phyloP scores from a whole-genome alignment of 1,140 invertebrate species.

The Bombus waltoni region DNA sequence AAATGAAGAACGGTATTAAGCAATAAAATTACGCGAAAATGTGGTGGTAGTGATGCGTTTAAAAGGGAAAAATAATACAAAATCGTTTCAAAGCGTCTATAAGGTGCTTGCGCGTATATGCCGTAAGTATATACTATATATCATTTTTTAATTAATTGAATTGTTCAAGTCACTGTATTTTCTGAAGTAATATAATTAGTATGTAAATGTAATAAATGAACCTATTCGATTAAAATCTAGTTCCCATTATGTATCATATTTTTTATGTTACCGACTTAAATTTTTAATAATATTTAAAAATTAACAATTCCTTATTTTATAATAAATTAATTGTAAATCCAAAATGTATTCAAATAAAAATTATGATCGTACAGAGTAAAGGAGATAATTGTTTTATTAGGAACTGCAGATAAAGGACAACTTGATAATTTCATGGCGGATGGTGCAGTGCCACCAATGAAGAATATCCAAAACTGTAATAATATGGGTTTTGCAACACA shows the following conservation, averaged over 20 bases:
- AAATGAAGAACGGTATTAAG: slow-evolving; percentile 22
- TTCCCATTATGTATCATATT: neutral
- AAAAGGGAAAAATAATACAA: slow-evolving; percentile 80
- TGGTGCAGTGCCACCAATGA: slow-evolving; percentile 75
- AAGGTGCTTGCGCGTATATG: slow-evolving; percentile 82
- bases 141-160: slow-evolving; percentile 20
- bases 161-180: neutral
- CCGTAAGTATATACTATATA: slow-evolving; percentile 74
- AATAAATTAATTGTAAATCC: neutral
- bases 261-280: neutral
- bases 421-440: slow-evolving; percentile 82
- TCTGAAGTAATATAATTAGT: neutral
- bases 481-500: slow-evolving; percentile 76
- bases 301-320: neutral
- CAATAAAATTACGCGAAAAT: slow-evolving; percentile 66
- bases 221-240: neutral
- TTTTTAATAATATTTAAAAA: neutral
- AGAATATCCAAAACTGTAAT: slow-evolving; percentile 77
- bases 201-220: neutral
- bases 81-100: slow-evolving; percentile 80
- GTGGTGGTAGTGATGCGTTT: slow-evolving; percentile 79
- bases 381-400: slow-evolving; percentile 57
- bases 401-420: slow-evolving; percentile 80
- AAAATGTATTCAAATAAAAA: neutral
- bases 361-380: neutral